Base-by-base conservation (phyloP, 2,888 invertebrate species). In the Cremastinae sp. region DNA sequence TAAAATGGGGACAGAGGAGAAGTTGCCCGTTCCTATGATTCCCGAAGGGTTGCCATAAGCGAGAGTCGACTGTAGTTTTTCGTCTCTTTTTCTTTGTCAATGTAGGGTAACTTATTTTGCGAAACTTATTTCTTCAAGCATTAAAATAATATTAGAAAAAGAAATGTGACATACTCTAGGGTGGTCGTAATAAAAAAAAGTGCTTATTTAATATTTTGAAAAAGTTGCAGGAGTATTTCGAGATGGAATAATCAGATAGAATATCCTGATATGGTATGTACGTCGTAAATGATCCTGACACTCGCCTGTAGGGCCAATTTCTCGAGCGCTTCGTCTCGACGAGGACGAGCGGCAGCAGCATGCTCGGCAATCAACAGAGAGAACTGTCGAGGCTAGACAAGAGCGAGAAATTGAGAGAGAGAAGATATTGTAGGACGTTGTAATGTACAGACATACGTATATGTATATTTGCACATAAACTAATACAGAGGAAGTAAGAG, bases 361-460 rank as follows among this genome's bases (percentile, higher is more conserved):
- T 59, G 61, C 49, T 49, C 70, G 79, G 70, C 64, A 78, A 79
- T 80, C 72, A 76, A 64, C 68, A 61, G 47, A 51, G 36, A 47
- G 36, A 56, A 51, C 53, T 61, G 72, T 54, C 51, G 54, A 43
- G 59, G 43, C 34, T 18, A 36, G 49, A 51, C 59, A 59, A 59
- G 61, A 61, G 61, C 36, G 28, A 61, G 38, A 47, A 43, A 47
- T 36, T 47, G 66, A 47, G 61, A 56, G 61, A 56, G 56, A 18
- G 51, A 66, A 54, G 62, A 77, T 64, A 61, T 47, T 41, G 62
- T 16, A 22, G 62, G 41, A 68, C 51, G 65, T 34, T 36, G 47
- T 7, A 38, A 45, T n/a, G 34, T 12, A 61, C 43, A 43, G 14
- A n/a, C n/a, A 34, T 7, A 12, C 14, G 36, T 7, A 20, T 12